Evolutionary conservation across 2,113 vertebrate species (phyloP).

Genomic region (Hydrochoerus hydrochaeris): DNA sequence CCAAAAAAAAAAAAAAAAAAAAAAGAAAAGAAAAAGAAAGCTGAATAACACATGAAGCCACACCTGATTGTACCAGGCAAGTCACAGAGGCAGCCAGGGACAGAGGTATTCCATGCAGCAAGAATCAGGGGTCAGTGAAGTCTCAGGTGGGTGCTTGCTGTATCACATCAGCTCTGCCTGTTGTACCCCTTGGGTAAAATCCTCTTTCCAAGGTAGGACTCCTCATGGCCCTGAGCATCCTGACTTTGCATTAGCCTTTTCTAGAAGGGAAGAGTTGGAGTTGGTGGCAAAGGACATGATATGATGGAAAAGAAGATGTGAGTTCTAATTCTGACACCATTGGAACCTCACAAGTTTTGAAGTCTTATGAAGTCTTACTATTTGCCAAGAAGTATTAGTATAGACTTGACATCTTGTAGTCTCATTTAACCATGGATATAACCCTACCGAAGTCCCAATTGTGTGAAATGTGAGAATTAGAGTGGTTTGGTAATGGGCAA

Average conservation of each 20-base stretch:
- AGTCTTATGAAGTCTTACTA: neutral
- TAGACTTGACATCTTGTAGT: neutral
- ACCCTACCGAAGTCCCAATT: neutral
- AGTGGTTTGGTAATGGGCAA: neutral
- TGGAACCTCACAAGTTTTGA: neutral
- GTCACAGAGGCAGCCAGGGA: neutral
- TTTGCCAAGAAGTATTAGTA: neutral
- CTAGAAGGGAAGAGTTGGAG: neutral
- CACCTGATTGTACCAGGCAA: neutral
- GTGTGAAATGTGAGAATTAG: neutral
- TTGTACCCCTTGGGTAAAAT: neutral
- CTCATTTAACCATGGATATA: neutral
- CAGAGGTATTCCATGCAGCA: neutral
- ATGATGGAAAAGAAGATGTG: neutral
- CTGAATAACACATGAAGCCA: neutral
- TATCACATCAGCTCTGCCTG: neutral
- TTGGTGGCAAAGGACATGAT: neutral
- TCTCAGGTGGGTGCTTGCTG: accelerated
- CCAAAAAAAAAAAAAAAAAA: too few species aligned
- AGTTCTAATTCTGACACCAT: neutral
- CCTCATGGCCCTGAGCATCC: neutral
- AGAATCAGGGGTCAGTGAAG: neutral
- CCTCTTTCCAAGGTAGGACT: neutral
- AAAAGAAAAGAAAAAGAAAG: too few species aligned
- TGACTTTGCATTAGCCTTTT: neutral